Evolutionary conservation across 1,140 invertebrate genomes (phyloP), one percentile per base, ranked within the genome.

Genomic region (Drosophila ambigua): DNA sequence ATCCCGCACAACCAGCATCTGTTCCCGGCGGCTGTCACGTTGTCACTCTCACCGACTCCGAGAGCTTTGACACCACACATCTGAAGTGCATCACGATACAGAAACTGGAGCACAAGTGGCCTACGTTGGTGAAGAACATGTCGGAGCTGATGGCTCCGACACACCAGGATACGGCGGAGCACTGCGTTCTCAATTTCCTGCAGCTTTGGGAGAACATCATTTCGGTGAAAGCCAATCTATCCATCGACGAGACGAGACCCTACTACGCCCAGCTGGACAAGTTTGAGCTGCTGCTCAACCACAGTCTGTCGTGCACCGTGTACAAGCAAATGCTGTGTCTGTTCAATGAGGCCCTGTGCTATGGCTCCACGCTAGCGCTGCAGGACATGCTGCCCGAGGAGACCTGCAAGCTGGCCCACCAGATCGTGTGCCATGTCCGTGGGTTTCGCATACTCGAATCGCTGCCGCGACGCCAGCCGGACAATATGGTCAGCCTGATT

Each of bases 131-230:
- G 13, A 93, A 94, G 71, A 94, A 94, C 77, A 94, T 94, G 92
- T 94, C 94, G 72, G 92, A 93, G 72, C 89, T 95, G 55, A 93
- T 94, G 80, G 92, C 92, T 7, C 80, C 78, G 83, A 92, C 92
- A 91, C 93, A 91, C 91, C 92, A 93, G 73, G 87, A 93, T 48
- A 93, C 94, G 77, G 92, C 94, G 61, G 94, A 94, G 92, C 94
- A 94, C 72, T 95, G 94, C 91, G 94, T 97, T 49, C 93, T 97
- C 41, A 96, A 96, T 23, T 97, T 98, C 89, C 93, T 98, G 46
- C 95, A 95, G 57, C 92, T 98, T 8, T 98, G 97, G 97, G 96
- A 97, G 88, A 96, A 96, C 66, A 96, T 97, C n/a, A 97, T 98
- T 85, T 97, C 96, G 48, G 96, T 98, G 0, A 97, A 97, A 92